Conservation (phyloP, 2,888 invertebrate genomes). For the Invenusta paracnida region DNA sequence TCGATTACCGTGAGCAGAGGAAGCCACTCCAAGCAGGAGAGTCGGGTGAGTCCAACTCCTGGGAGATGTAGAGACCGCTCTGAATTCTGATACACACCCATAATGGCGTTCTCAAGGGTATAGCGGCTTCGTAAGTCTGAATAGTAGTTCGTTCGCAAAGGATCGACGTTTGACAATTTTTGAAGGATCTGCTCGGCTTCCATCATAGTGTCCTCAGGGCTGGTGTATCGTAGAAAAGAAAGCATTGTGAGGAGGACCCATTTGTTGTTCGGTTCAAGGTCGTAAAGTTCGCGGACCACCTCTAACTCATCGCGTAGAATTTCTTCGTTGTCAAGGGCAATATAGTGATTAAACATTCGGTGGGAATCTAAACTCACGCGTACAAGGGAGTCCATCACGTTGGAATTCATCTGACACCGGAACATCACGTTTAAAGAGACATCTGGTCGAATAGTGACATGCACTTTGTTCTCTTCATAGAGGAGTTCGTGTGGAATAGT, state of each 20-base stretch:
- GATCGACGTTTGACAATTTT: conserved; percentile 28
- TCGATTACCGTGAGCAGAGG: conserved; percentile 15
- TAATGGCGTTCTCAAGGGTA: conserved; percentile 19
- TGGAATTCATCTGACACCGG: conserved; percentile 22
- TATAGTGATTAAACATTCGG: conserved; percentile 19
- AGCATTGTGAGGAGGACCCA: conserved; percentile 39
- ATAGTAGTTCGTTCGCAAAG: conserved; percentile 18
- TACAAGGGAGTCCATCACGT: conserved; percentile 15
- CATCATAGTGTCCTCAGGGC: neutral
- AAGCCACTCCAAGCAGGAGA: conserved; percentile 27
- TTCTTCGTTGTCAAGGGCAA: conserved; percentile 1
- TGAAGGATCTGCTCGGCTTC: neutral
- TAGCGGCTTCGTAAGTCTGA: neutral
- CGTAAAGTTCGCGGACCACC: conserved; percentile 20
- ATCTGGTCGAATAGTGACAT: neutral
- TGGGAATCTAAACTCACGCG: conserved; percentile 30
- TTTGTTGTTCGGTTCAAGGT: conserved; percentile 41
- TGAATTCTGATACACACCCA: neutral
- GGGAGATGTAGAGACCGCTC: neutral
- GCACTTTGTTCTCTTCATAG: conserved; percentile 17
- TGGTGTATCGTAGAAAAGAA: conserved; percentile 6
- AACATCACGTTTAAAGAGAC: neutral
- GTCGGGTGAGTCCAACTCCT: neutral
- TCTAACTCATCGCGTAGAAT: conserved; percentile 34
- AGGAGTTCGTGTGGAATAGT: neutral